Evolutionary conservation across 2,113 vertebrate genomes (phyloP).

Genomic region (Hipposideros armiger): DNA sequence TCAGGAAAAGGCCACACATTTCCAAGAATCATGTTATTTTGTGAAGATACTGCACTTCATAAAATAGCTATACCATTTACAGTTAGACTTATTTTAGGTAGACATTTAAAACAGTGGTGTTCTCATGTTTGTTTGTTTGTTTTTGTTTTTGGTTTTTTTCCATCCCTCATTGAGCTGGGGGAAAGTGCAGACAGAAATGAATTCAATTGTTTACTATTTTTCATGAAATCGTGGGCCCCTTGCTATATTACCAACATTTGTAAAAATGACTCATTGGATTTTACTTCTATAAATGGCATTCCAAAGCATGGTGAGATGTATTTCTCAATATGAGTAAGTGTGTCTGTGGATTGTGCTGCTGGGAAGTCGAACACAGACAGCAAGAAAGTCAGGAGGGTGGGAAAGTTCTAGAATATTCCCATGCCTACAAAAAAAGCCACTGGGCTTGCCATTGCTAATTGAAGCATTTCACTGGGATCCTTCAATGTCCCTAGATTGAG

Average conservation of each 20-base stretch:
- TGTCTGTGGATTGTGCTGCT: background rate
- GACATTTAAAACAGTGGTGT: background rate
- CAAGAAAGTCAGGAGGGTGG: background rate
- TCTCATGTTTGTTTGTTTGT: background rate
- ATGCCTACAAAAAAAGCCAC: slow-evolving; percentile 28
- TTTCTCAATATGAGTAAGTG: background rate
- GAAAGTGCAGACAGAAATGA: background rate
- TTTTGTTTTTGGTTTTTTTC: too few relatives aligned
- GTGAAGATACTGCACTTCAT: background rate
- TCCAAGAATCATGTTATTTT: slow-evolving; percentile 7
- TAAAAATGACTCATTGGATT: background rate
- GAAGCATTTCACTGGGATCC: slow-evolving; percentile 41
- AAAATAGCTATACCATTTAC: background rate
- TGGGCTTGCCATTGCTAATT: slow-evolving; percentile 34
- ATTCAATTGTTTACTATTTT: background rate
- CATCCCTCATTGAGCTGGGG: background rate
- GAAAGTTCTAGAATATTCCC: background rate
- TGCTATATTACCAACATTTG: background rate
- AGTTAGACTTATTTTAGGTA: background rate
- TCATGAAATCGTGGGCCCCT: background rate
- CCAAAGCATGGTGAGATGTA: background rate
- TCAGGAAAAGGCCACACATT: background rate
- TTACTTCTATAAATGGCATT: background rate
- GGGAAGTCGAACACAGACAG: background rate
- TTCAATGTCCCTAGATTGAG: slow-evolving; percentile 39